Evolutionary conservation across 2,888 invertebrate genomes (phyloP).

Genomic region (Tachina fera): DNA sequence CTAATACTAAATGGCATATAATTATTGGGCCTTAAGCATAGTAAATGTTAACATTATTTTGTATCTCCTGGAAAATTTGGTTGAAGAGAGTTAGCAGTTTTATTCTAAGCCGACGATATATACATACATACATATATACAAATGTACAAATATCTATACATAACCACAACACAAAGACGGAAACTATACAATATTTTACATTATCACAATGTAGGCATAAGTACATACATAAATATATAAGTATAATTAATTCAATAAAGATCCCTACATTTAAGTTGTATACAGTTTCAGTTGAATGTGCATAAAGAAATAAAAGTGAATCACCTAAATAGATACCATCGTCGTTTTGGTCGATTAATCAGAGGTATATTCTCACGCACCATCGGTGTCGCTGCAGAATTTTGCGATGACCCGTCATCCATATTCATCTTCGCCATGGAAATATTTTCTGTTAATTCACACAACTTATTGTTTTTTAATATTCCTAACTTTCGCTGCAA

Average conservation of each 20-base stretch:
- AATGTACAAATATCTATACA: no score
- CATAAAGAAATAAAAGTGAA: constrained; percentile 74
- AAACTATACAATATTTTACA: no score
- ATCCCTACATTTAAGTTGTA: not conserved
- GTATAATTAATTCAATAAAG: not conserved
- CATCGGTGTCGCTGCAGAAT: constrained; percentile 84
- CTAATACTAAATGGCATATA: no score
- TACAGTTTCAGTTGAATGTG: not conserved
- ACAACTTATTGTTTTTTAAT: constrained; percentile 57
- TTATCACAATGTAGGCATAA: not conserved
- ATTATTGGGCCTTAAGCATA: no score
- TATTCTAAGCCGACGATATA: no score
- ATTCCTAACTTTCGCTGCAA: not conserved
- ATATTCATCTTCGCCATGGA: constrained; percentile 74
- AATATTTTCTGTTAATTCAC: constrained; percentile 64
- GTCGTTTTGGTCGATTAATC: constrained; percentile 86
- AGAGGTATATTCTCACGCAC: constrained; percentile 88
- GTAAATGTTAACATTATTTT: no score
- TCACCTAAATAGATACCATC: constrained; percentile 86
- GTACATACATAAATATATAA: not conserved
- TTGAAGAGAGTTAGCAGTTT: no score
- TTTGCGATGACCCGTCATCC: constrained; percentile 83
- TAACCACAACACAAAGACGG: no score
- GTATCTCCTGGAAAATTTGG: no score
- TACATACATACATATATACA: no score